Evolutionary conservation across 2,797 vertebrate species (phyloP).

Genomic region (Leuciscus waleckii): DNA sequence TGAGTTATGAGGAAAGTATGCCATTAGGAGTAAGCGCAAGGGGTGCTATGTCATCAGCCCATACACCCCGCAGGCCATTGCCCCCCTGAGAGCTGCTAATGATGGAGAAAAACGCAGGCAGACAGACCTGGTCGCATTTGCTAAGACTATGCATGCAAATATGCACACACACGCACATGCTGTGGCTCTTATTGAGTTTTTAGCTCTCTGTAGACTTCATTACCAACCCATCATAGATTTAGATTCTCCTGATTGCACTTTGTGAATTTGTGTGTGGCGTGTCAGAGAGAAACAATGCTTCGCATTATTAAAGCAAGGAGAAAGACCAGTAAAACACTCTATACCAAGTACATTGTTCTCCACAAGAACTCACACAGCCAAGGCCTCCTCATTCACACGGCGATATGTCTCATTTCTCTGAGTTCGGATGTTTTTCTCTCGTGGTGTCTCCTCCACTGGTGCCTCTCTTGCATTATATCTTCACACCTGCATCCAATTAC

Average conservation of each 20-base stretch:
- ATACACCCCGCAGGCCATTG: conserved; percentile 25
- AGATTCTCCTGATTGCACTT: conserved; percentile 32
- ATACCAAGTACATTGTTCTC: background rate
- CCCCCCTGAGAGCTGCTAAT: conserved; percentile 44
- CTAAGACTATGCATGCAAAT: conserved; percentile 22
- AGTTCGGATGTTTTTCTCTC: background rate
- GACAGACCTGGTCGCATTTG: conserved; percentile 38
- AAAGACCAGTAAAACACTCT: background rate
- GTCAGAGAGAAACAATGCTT: background rate
- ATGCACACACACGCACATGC: conserved; percentile 37
- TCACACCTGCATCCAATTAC: conserved; percentile 26
- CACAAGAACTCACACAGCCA: background rate
- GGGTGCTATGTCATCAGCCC: conserved; percentile 27
- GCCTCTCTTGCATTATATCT: background rate
- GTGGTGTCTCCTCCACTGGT: background rate
- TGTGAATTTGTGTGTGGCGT: background rate
- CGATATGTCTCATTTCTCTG: background rate
- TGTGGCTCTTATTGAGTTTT: conserved; percentile 40
- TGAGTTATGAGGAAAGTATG: conserved; percentile 16
- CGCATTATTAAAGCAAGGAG: conserved; percentile 3
- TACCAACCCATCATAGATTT: conserved; percentile 39
- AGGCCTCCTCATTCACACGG: background rate
- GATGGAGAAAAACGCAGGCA: conserved; percentile 41
- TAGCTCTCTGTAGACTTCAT: conserved; percentile 40
- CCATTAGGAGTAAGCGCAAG: conserved; percentile 24